These are phyloP conservation scores for Coracias cyanogaster DNA, from an alignment of 2,797 vertebrate genomes.

Conservation along the genomic window DNA sequence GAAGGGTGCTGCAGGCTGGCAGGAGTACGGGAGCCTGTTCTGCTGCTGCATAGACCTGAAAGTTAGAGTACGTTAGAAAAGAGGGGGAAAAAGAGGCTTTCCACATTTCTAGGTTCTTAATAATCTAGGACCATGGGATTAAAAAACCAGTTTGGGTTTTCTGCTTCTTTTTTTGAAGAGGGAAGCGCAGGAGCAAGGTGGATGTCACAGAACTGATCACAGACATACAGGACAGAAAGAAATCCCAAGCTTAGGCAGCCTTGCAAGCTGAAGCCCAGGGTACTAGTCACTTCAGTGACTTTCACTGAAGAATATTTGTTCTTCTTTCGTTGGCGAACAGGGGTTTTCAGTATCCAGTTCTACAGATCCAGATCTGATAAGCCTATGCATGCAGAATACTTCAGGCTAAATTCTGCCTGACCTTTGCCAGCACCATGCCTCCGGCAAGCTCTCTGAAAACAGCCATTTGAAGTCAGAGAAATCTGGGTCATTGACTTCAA, in stretches of 20 bases:
- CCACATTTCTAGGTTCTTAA: not conserved
- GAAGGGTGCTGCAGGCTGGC: not conserved
- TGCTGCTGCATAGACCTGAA: not conserved
- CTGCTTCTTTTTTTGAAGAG: not conserved
- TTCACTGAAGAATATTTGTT: not conserved
- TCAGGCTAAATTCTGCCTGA: conserved; percentile 42
- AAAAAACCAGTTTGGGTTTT: not conserved
- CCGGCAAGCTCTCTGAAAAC: conserved; percentile 48
- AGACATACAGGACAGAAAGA: not conserved
- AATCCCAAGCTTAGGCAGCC: not conserved
- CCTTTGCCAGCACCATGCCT: conserved; percentile 29
- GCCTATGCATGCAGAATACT: not conserved
- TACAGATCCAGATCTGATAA: not conserved
- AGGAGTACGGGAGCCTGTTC: not conserved
- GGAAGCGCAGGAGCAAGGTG: not conserved
- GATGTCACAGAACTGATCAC: not conserved
- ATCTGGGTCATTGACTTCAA: conserved; percentile 69
- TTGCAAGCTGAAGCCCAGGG: not conserved
- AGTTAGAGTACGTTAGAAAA: not conserved
- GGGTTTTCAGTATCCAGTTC: not conserved
- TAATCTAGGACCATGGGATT: not conserved
- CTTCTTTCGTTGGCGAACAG: not conserved
- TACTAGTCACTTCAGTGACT: not conserved
- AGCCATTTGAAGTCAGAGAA: conserved; percentile 58
- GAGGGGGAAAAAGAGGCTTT: not conserved